Base-by-base conservation (phyloP, 2,113 vertebrate genomes). In the Trochalopteron elliotii region DNA sequence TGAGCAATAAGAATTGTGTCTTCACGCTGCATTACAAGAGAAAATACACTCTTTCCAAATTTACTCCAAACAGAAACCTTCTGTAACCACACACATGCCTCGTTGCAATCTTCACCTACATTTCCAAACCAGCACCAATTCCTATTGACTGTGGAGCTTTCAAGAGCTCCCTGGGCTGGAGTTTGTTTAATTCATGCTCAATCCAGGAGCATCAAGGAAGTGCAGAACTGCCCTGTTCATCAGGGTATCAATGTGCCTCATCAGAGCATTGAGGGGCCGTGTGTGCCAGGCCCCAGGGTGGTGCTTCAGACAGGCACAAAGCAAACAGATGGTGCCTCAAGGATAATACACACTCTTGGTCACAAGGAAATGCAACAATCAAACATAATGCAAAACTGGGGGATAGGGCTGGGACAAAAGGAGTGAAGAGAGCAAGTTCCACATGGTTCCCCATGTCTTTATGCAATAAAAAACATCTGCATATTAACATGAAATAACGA, bases 401-500 rank as follows among this genome's bases (percentile, higher is more conserved):
- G 37, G 67, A 69, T 5, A 42, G 37, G 14, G 75, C 14, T 25
- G 61, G 74, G n/a, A 89, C 45, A 84, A 94, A 96, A 84, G 8
- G 19, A 89, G 23, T 0, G 35, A 79, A 21, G 37, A 93, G n/a
- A 95, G 65, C 53, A 87, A 94, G 61, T 64, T 75, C 74, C 49
- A 13, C 55, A 40, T 28, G 31, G 57, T 27, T 91, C 40, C 12
- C 39, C 64, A 16, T 15, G 40, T 78, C 69, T 63, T 88, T 75
- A 83, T 79, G 49, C 55, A 84, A 90, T 68, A 75, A 94, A 94
- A 94, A 68, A 2, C 60, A 91, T 70, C 88, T 89, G 90, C 88
- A 82, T 92, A 95, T 96, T 96, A 88, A 70, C 83, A 95, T 92
- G 92, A 96, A 96, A 93, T 95, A 93, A 95, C 79, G 93, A 85